Percentiles rank a stretch among this genome's conserved stretches.
Conservation (phyloP, 2,113 vertebrate genomes). For the Zosterops lateralis region DNA sequence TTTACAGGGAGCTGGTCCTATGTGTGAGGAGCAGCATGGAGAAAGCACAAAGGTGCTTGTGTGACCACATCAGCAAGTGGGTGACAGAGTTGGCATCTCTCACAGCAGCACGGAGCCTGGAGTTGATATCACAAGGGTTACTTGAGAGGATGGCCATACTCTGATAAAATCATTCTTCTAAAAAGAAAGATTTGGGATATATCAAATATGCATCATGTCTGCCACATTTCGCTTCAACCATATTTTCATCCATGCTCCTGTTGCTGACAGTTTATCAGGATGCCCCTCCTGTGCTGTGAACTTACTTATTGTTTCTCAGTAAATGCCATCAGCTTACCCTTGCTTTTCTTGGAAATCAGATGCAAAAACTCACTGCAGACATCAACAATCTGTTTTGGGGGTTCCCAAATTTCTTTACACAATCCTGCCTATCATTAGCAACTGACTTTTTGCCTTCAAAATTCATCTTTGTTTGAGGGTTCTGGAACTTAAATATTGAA, state of each 20-base stretch:
- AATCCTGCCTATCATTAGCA: neutral
- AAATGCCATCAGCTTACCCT: neutral
- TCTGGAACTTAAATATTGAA: neutral
- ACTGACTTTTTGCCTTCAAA: neutral
- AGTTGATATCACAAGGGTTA: neutral
- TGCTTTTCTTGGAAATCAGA: neutral
- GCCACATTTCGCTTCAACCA: neutral
- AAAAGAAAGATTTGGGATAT: neutral
- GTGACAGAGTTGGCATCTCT: neutral
- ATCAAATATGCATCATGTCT: neutral
- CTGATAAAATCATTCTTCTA: neutral
- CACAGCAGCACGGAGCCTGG: neutral
- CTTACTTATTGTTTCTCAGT: neutral
- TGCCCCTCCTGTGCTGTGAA: neutral
- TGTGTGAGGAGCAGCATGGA: constrained; percentile 46
- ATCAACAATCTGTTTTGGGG: neutral
- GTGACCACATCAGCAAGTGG: neutral
- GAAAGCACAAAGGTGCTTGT: constrained; percentile 54
- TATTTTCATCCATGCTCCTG: neutral
- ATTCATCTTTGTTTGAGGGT: neutral
- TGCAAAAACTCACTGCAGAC: fast-evolving
- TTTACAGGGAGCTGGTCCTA: constrained; percentile 45
- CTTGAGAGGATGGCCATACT: neutral
- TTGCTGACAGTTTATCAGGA: neutral
- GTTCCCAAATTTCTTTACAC: neutral